phyloP scores from a whole-genome alignment of 2,113 vertebrate genomes.

The Lasiurus borealis region DNA sequence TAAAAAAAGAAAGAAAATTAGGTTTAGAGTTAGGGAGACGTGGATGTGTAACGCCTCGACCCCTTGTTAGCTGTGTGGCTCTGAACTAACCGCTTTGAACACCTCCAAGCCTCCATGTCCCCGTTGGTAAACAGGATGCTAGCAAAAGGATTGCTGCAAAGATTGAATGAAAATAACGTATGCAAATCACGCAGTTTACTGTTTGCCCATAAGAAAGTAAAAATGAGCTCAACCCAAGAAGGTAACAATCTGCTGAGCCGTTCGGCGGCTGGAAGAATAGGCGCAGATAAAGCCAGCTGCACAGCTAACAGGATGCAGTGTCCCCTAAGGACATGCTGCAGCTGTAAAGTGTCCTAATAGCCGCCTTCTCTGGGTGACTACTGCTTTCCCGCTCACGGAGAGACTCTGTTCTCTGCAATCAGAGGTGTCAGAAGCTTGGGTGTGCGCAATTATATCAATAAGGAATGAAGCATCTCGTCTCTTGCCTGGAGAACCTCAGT shows the following conservation, averaged over 20 bases:
- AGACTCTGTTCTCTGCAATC: conserved; percentile 57
- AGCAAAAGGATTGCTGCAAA: conserved; percentile 34
- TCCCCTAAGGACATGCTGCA: conserved; percentile 75
- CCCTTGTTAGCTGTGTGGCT: not conserved
- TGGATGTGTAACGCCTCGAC: not conserved
- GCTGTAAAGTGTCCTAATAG: conserved; percentile 66
- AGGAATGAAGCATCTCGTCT: not conserved
- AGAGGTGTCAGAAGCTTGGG: conserved; percentile 52
- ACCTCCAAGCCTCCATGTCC: not conserved
- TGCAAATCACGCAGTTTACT: not conserved
- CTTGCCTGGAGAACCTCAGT: conserved; percentile 9
- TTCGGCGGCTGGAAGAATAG: conserved; percentile 70
- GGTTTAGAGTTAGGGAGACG: not conserved
- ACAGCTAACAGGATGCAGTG: conserved; percentile 51
- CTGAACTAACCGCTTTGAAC: not conserved
- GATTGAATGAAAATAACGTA: conserved; percentile 45
- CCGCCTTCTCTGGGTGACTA: conserved; percentile 43
- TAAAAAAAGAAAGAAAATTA: not conserved
- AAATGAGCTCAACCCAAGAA: conserved; percentile 65
- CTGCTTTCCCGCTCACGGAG: conserved; percentile 57
- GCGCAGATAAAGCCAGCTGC: conserved; percentile 73
- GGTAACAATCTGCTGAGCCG: conserved; percentile 66
- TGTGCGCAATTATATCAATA: conserved; percentile 40
- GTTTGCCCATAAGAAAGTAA: conserved; percentile 57
- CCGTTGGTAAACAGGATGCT: conserved; percentile 35